phyloP scores from a whole-genome alignment of 2,113 vertebrate genomes.

The Brachypteracias leptosomus region DNA sequence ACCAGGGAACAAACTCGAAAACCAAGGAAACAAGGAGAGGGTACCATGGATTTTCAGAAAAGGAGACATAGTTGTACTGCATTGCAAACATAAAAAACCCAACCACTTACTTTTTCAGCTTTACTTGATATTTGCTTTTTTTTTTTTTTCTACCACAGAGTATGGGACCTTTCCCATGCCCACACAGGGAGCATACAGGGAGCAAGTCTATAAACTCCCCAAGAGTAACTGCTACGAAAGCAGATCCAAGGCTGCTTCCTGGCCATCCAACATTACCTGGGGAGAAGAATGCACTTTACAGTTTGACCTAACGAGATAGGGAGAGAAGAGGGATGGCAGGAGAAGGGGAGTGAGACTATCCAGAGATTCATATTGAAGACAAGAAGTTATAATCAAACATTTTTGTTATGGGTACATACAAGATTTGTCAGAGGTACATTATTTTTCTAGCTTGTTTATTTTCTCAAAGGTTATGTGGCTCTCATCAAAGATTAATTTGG shows the following conservation, averaged over 20 bases:
- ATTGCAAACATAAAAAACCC: neutral
- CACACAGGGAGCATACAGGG: neutral
- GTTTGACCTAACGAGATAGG: neutral
- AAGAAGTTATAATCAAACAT: slow-evolving; percentile 33
- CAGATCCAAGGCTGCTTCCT: neutral
- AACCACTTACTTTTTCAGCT: neutral
- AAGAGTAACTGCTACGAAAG: neutral
- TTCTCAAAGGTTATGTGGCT: slow-evolving; percentile 14
- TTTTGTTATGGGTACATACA: slow-evolving; percentile 16
- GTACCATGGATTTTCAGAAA: neutral
- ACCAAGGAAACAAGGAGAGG: neutral
- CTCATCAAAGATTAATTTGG: slow-evolving; percentile 7
- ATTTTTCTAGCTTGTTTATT: slow-evolving; percentile 24
- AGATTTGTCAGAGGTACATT: neutral
- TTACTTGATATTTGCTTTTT: neutral
- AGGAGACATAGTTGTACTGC: neutral
- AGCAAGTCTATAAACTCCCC: neutral
- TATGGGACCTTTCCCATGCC: neutral
- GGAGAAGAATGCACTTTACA: slow-evolving; percentile 51
- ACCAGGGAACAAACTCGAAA: neutral
- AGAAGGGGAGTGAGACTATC: neutral
- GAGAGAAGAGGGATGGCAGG: neutral
- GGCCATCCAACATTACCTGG: slow-evolving; percentile 7
- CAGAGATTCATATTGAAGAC: slow-evolving; percentile 14
- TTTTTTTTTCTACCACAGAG: neutral